Conservation (phyloP, 2,113 vertebrate genomes). For the Seriola quinqueradiata region DNA sequence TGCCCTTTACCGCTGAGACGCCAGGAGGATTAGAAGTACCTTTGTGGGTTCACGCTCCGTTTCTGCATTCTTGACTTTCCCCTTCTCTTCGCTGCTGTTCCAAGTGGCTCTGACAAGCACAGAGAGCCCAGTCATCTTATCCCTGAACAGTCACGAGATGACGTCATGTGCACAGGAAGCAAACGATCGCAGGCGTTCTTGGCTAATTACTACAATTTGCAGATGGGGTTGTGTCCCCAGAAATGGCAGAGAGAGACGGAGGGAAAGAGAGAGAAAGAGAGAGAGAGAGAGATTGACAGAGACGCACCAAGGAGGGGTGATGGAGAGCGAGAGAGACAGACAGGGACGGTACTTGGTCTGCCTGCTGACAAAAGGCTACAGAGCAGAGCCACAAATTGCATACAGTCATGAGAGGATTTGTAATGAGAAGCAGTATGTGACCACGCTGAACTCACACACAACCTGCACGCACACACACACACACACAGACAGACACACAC, state of each 20-base stretch:
- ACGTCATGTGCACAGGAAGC: constrained; percentile 54
- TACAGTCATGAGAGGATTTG: constrained; percentile 76
- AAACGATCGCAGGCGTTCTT: constrained; percentile 21
- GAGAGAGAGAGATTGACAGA: not conserved
- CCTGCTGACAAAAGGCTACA: constrained; percentile 67
- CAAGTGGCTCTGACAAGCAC: constrained; percentile 38
- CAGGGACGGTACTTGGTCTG: constrained; percentile 41
- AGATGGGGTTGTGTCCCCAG: constrained; percentile 47
- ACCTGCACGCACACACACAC: constrained; percentile 15
- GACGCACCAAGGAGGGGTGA: constrained; percentile 38
- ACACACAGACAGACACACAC: constrained; percentile 22
- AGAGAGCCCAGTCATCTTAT: constrained; percentile 54
- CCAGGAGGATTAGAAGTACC: constrained; percentile 70
- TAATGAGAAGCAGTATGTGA: constrained; percentile 76
- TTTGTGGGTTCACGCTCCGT: constrained; percentile 60
- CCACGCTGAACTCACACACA: constrained; percentile 44
- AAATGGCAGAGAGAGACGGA: constrained; percentile 13
- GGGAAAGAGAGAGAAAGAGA: constrained; percentile 6
- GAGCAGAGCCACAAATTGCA: constrained; percentile 71
- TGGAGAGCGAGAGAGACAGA: constrained; percentile 33
- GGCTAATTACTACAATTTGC: constrained; percentile 65
- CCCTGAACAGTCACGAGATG: constrained; percentile 15
- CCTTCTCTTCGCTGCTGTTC: constrained; percentile 22
- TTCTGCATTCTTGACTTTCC: constrained; percentile 67
- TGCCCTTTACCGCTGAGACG: constrained; percentile 71